Conservation (phyloP, 1,140 invertebrate genomes). For the Diuraphis noxia region DNA sequence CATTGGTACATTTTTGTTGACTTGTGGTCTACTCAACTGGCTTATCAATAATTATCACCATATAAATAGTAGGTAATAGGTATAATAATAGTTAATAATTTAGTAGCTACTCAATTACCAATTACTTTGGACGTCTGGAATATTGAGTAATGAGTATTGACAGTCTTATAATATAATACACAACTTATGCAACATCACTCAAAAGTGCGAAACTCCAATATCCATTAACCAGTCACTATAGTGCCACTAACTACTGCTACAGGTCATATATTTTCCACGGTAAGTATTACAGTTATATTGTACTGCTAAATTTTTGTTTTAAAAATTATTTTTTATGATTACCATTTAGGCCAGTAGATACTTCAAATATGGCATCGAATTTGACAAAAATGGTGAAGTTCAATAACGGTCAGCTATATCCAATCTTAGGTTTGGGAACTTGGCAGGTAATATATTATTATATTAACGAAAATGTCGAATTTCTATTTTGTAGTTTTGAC, state of each 20-base stretch:
- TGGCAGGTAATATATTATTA: slow-evolving; percentile 71
- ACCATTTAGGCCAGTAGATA: not conserved
- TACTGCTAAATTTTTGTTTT: not conserved
- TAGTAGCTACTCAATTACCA: no score
- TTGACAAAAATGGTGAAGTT: slow-evolving; percentile 58
- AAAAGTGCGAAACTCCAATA: not conserved
- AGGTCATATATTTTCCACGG: not conserved
- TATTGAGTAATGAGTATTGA: not conserved
- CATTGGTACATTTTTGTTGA: no score
- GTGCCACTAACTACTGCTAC: no score
- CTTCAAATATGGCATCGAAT: slow-evolving; percentile 16
- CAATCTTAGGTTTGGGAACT: slow-evolving; percentile 75
- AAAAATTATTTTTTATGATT: not conserved
- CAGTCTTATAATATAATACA: no score
- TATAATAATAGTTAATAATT: no score
- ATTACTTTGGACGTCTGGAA: not conserved
- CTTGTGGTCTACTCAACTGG: no score
- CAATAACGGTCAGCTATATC: slow-evolving; percentile 69
- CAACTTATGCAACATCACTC: not conserved
- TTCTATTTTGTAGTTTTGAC: no score
- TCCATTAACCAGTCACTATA: not conserved
- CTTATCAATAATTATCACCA: no score
- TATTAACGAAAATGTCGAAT: slow-evolving; percentile 48
- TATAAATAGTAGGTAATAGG: no score
- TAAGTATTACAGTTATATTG: not conserved